Evolutionary conservation across 2,113 vertebrate species (phyloP), one percentile per base, ranked within the genome.

Genomic region (Pelodiscus sinensis): DNA sequence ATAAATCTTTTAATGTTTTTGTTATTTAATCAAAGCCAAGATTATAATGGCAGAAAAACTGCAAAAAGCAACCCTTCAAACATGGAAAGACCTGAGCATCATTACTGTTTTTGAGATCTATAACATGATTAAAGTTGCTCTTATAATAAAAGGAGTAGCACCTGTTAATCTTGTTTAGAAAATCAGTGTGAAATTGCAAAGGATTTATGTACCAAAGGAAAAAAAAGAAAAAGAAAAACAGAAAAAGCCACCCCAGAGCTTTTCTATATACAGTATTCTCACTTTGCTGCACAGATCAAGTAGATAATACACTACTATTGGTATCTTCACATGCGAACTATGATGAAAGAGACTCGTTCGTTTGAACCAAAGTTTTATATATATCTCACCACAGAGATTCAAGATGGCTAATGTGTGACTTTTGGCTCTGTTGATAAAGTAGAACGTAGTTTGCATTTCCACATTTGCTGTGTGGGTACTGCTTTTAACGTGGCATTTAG

Each of bases 21-120:
- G 14, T 65, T 91, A 86, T 71, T 92, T 84, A 54, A 91, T 85
- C 60, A 87, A 82, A 88, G 56, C 78, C 44, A 85, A 3, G 2
- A 31, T 79, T 88, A 75, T 2, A 16, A 62, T 51, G 15, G 5
- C 9, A 44, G 35, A 77, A 84, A 84, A 91, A 21, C 25, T 86
- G 56, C 50, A 14, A 16, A 92, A 78, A 80, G 8, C 51, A 79
- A 50, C 81, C 81, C 3, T 84, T 58, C 27, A 13, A 57, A 56
- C 44, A 87, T 5, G 15, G 57, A 65, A 95, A 51, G 77, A 19
- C 6, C 10, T 60, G 79, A 88, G 13, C 55, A 27, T 3, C 1
- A 52, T 2, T n/a, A 81, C 75, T 12, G 35, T 12, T 92, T 25
- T 19, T 90, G 80, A 83, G 89, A 58, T 52, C 87, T 50, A 55